Base-by-base conservation (phyloP, 2,113 vertebrate species). In the Hippocampus abdominalis region DNA sequence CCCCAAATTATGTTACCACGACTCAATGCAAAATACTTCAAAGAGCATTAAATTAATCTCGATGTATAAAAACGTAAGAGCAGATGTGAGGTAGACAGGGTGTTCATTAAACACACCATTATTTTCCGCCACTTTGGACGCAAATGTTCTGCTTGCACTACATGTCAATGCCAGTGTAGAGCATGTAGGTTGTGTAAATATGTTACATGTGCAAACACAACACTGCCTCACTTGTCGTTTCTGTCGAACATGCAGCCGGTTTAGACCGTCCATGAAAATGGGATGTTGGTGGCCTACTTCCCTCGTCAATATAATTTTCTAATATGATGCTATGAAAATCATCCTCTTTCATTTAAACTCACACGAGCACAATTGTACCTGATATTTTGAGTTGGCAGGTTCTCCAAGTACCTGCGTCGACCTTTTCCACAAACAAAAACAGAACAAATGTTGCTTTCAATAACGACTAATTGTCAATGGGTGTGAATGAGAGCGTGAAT, bases 271-370 rank as follows among this genome's bases (percentile, higher is more conserved):
- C 74, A 54, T 76, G 21, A 56, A 66, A 68, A 68, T 23, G 71
- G 81, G 83, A 90, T 87, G 85, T 86, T 80, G 78, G 78, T 78
- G 81, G 76, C 88, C 87, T 84, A 87, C 78, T 92, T 91, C 89
- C 86, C 76, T 13, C 29, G 23, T 79, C 80, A 56, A 76, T 76
- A 51, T 61, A 27, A 15, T 57, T 57, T 57, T 57, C 11, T 57
- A 27, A 57, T 57, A 57, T 57, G 12, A 27, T 57, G 4, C 23
- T 57, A 27, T 27, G 54, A 27, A 57, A 25, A 57, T 27, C 54
- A 13, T 27, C 54, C 25, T 13, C 54, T 57, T 25, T 27, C 32
- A 36, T 13, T 57, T 25, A 57, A 57, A 57, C 4, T 57, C 12
- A 10, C 51, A 57, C 27, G 6, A 57, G 54, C 25, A 27, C 12